These are phyloP conservation scores for Sabatieria punctata DNA, from an alignment of 2,888 invertebrate species.

Conservation along the genomic window DNA sequence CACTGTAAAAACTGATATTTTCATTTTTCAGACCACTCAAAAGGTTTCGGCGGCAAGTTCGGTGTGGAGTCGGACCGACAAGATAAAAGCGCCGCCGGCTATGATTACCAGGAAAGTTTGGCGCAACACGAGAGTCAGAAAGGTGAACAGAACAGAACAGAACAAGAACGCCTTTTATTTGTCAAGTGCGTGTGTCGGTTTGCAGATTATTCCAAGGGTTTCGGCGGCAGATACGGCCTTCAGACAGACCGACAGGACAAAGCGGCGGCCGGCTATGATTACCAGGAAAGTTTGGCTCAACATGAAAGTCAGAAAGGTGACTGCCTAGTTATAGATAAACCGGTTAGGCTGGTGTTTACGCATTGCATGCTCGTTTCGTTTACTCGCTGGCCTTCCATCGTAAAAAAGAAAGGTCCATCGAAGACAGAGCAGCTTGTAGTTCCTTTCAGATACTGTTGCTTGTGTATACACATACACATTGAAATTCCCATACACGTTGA, in stretches of 20 bases:
- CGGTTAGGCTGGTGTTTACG: too few species aligned
- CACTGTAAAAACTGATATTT: background rate
- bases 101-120: slow-evolving; percentile 11
- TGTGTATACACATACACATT: too few species aligned
- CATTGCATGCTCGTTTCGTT: too few species aligned
- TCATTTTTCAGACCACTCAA: slow-evolving; percentile 31
- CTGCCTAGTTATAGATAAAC: too few species aligned
- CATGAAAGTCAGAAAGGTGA: slow-evolving; percentile 58
- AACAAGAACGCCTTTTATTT: too few species aligned
- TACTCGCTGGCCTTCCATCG: too few species aligned
- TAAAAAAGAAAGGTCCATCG: too few species aligned
- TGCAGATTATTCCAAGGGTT: slow-evolving; percentile 28
- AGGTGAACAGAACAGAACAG: too few species aligned
- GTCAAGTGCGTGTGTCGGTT: background rate
- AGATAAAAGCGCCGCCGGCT: slow-evolving; percentile 14
- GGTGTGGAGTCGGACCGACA: slow-evolving; percentile 31
- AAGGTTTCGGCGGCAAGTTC: slow-evolving; percentile 37
- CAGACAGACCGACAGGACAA: slow-evolving; percentile 49
- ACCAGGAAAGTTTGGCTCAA: slow-evolving; percentile 56
- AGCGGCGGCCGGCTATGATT: slow-evolving; percentile 38
- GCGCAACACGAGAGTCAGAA: background rate
- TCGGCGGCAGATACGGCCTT: slow-evolving; percentile 36
- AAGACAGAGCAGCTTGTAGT: too few species aligned
- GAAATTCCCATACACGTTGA: too few species aligned
- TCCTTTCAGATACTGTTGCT: too few species aligned